phyloP scores from a whole-genome alignment of 1,140 invertebrate species.

The Gerris buenoi region DNA sequence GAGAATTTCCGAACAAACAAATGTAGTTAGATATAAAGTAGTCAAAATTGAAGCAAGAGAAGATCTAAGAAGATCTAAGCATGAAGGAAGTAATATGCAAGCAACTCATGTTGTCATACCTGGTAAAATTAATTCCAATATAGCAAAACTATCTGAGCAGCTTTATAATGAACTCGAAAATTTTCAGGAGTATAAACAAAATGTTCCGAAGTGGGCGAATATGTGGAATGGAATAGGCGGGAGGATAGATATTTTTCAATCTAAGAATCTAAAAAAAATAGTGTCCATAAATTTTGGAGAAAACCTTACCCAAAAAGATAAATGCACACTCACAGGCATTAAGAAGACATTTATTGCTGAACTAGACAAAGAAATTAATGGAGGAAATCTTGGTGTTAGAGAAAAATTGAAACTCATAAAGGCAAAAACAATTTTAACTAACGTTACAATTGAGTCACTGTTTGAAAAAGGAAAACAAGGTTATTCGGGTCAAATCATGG shows the following conservation, averaged over 20 bases:
- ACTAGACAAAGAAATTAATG: no score
- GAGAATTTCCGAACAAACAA: neutral
- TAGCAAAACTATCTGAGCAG: neutral
- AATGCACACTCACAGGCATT: no score
- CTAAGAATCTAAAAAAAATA: no score
- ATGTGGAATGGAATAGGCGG: neutral
- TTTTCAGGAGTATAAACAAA: neutral
- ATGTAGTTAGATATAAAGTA: neutral
- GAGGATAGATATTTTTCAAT: neutral
- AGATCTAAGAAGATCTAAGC: neutral
- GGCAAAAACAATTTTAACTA: no score
- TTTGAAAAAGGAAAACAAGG: no score
- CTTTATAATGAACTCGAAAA: neutral
- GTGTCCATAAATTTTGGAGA: no score
- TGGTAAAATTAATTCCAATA: neutral
- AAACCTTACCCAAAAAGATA: no score
- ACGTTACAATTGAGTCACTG: no score
- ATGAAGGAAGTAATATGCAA: neutral
- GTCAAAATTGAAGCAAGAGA: neutral
- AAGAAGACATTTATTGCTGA: no score
- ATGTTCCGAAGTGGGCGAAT: neutral
- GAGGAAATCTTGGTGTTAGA: no score
- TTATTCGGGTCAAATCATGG: no score
- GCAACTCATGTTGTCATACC: neutral
- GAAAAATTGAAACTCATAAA: no score